Conservation (phyloP, 2,888 invertebrate genomes). For the Ernsta delagoae region DNA sequence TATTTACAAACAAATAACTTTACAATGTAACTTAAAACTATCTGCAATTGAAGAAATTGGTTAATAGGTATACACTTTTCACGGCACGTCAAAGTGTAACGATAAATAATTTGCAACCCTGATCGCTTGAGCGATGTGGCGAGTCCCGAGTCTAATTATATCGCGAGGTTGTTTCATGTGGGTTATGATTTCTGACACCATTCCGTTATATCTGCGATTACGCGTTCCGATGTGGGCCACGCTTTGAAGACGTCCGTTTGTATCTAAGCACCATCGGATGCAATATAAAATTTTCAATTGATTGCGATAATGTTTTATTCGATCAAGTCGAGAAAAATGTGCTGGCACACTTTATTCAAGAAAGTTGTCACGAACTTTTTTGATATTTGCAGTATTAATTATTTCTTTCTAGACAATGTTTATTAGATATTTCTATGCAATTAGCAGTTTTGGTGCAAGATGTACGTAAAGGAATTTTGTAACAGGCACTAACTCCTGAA, state of each 20-base stretch:
- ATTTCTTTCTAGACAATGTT: too few relatives aligned
- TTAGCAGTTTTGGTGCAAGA: too few relatives aligned
- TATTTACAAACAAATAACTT: too few relatives aligned
- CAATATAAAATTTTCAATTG: slow-evolving; percentile 7
- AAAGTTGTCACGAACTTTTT: too few relatives aligned
- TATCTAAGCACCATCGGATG: slow-evolving; percentile 31
- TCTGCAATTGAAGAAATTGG: not conserved
- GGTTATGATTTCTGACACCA: slow-evolving; percentile 73
- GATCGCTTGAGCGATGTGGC: slow-evolving; percentile 44
- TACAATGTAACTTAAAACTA: too few relatives aligned
- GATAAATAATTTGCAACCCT: slow-evolving; percentile 41
- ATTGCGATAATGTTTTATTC: not conserved
- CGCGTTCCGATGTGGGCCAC: slow-evolving; percentile 57
- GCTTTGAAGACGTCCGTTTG: slow-evolving; percentile 41
- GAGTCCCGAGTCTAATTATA: slow-evolving; percentile 65
- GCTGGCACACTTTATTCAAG: not conserved
- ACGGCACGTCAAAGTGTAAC: slow-evolving; percentile 26
- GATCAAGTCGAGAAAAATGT: not conserved
- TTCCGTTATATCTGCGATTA: slow-evolving; percentile 62
- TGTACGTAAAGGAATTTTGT: not conserved
- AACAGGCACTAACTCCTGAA: slow-evolving; percentile 7
- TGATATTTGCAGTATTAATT: too few relatives aligned
- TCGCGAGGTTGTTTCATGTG: slow-evolving; percentile 66
- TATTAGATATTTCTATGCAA: too few relatives aligned
- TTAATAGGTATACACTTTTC: slow-evolving; percentile 22